phyloP scores from a whole-genome alignment of 2,113 vertebrate species.

The Xiphorhynchus elegans region DNA sequence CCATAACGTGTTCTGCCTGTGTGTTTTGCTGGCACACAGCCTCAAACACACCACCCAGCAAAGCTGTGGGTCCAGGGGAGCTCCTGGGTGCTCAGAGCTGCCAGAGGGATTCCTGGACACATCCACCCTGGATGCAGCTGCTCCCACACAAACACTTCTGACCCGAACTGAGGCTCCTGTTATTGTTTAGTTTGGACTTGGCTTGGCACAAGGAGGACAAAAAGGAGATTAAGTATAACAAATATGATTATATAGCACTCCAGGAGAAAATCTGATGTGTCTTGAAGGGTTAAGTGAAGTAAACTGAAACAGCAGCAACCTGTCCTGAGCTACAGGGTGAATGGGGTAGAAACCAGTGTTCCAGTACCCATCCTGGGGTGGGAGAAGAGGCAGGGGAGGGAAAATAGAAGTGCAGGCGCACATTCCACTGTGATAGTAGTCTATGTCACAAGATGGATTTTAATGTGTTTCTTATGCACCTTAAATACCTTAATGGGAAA shows the following conservation, averaged over 20 bases:
- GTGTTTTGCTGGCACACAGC: not conserved
- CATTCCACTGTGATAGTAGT: not conserved
- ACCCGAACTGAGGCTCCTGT: not conserved
- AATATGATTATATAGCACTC: not conserved
- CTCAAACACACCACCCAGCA: accelerated
- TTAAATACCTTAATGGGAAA: not conserved
- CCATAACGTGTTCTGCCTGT: not conserved
- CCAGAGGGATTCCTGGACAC: not conserved
- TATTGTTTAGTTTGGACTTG: not conserved
- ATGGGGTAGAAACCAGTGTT: not conserved
- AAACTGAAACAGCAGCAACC: not conserved
- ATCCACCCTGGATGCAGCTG: not conserved
- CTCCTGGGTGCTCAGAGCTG: not conserved
- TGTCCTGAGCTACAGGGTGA: not conserved
- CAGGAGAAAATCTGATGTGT: not conserved
- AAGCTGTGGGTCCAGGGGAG: not conserved
- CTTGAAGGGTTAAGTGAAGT: not conserved
- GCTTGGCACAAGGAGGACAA: not conserved
- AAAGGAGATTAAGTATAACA: not conserved
- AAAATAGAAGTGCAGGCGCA: not conserved
- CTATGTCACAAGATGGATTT: not conserved
- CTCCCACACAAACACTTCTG: not conserved
- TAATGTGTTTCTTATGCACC: not conserved
- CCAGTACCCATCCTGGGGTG: not conserved
- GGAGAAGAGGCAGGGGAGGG: not conserved